Base-by-base conservation (phyloP, 2,797 vertebrate species). In the Peromyscus eremicus region DNA sequence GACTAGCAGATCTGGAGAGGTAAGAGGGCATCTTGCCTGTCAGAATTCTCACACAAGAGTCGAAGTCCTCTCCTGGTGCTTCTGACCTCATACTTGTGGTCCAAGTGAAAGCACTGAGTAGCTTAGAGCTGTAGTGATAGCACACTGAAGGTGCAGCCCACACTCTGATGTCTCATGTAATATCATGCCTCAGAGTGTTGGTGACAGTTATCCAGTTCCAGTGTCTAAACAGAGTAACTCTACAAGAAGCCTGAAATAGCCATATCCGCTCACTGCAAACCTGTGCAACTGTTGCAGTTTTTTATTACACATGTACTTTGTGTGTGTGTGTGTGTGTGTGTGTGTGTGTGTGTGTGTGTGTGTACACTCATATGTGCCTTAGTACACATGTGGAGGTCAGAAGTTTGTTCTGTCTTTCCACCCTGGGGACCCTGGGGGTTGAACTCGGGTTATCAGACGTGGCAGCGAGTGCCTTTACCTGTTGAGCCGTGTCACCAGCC, bases 1-100 rank as follows among this genome's bases (percentile, higher is more conserved):
- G 49, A 70, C 96, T 17, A 98, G 86, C 96, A 97, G 97, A 95
- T 98, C 94, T 94, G 99, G 99, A 95, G 98, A 99, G 99, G 99
- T 99, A 98, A 99, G 98, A 96, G 91, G 89, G 71, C 85, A 52
- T 71, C 77, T 86, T 94, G 46, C 27, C 3, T 71, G 57, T 81
- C 68, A 81, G 21, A 88, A 68, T 64, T 83, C 68, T 46, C 52
- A 86, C 16, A 57, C 52, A 16, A 52, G 84, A 5, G 80, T 88
- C 34, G 40, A 80, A 37, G 76, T 70, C 66, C 60, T 84, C 88
- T 60, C 3, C 27, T 49, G 57, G 89, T 23, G 13, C 73, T 88
- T 95, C 57, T 12, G 71, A 1, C 57, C 77, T 94, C 80, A 13
- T 75, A 40, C 23, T 40, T 40, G 29, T 62, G 40, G 14, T 40